These are phyloP conservation scores for Agrochola circellaris DNA, from an alignment of 2,888 invertebrate species.

Conservation along the genomic window DNA sequence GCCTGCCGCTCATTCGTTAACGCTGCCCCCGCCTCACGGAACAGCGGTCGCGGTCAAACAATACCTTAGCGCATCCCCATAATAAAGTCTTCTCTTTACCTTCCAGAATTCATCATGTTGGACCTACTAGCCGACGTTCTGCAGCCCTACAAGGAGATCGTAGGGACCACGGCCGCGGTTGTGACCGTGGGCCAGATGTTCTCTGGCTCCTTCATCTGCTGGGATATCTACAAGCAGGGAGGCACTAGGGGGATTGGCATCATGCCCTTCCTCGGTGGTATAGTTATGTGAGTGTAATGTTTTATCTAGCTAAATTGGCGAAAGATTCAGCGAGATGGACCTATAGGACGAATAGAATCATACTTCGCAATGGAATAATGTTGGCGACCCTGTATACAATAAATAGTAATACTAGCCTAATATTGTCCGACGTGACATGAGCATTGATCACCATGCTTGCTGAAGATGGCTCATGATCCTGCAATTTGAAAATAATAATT, in stretches of 20 bases:
- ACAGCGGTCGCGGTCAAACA: too few species aligned
- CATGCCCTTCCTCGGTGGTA: slow-evolving; percentile 94
- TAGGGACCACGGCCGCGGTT: slow-evolving; percentile 93
- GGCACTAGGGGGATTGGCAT: slow-evolving; percentile 92
- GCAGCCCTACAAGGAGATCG: slow-evolving; percentile 92
- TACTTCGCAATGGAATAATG: not conserved
- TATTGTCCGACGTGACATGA: not conserved
- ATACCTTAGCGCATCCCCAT: too few species aligned
- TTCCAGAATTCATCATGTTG: slow-evolving; percentile 77
- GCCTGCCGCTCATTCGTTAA: too few species aligned
- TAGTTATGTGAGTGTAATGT: slow-evolving; percentile 93
- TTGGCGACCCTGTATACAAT: not conserved
- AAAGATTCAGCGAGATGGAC: too few species aligned
- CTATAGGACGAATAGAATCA: too few species aligned
- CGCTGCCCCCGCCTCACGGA: too few species aligned
- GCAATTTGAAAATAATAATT: not conserved
- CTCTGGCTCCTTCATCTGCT: slow-evolving; percentile 94
- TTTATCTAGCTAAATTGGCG: not conserved
- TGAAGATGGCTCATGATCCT: not conserved
- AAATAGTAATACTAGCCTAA: not conserved
- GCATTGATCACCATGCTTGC: not conserved
- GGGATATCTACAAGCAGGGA: slow-evolving; percentile 93
- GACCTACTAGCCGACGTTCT: slow-evolving; percentile 88
- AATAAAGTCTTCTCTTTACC: not conserved
- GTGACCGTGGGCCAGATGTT: slow-evolving; percentile 96